Conservation (phyloP, 2,797 vertebrate species). For the Adrianichthys oophorus region DNA sequence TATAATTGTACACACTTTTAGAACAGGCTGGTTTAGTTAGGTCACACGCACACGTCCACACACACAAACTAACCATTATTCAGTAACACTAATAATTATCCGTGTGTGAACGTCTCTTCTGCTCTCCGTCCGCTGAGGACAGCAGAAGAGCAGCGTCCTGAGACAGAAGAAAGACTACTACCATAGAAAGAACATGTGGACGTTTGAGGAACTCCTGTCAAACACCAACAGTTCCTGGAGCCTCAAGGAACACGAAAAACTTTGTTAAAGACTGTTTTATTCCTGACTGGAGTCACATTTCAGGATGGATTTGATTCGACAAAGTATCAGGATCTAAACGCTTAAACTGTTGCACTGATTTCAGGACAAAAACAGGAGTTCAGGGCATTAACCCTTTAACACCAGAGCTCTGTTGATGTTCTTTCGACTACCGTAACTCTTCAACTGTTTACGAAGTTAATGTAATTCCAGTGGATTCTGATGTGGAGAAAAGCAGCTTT, state of each 20-base stretch:
- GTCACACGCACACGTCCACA: slow-evolving; percentile 36
- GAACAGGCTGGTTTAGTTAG: slow-evolving; percentile 75
- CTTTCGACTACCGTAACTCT: no score
- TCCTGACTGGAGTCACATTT: slow-evolving; percentile 24
- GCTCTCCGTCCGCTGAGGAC: slow-evolving; percentile 28
- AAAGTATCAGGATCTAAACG: no score
- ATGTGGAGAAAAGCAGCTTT: no score
- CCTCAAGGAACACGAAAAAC: no score
- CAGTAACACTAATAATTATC: slow-evolving; percentile 53
- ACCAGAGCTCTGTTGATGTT: no score
- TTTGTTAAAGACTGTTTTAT: neutral
- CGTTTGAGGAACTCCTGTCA: slow-evolving; percentile 10
- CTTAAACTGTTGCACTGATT: neutral
- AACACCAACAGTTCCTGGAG: slow-evolving; percentile 5
- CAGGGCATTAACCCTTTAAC: neutral
- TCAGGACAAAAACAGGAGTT: neutral
- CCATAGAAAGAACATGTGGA: slow-evolving; percentile 10
- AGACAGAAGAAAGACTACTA: slow-evolving; percentile 19
- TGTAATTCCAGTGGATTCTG: no score
- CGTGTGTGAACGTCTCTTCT: slow-evolving; percentile 21
- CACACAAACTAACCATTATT: slow-evolving; percentile 45
- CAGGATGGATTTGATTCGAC: neutral
- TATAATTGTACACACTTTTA: slow-evolving; percentile 69
- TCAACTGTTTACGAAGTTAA: no score
- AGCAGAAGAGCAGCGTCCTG: slow-evolving; percentile 4